phyloP scores from a whole-genome alignment of 1,140 invertebrate species.

The Samia ricini region DNA sequence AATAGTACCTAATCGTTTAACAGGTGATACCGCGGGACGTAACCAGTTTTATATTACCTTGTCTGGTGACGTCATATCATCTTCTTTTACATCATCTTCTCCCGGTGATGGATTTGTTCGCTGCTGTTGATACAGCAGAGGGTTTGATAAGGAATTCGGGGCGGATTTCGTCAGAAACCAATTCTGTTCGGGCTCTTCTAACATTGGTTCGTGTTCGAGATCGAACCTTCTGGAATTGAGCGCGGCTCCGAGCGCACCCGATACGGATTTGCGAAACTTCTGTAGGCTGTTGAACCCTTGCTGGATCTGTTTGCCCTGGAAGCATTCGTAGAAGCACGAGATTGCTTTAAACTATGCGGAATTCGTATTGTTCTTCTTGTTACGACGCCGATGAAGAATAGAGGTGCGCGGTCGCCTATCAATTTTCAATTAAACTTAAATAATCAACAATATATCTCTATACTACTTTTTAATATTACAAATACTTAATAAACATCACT shows the following conservation, averaged over 20 bases:
- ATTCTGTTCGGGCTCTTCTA: slow-evolving; percentile 79
- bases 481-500: too few relatives aligned
- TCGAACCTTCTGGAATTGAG: slow-evolving; percentile 70
- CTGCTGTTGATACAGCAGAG: slow-evolving; percentile 59
- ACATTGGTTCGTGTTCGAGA: slow-evolving; percentile 65
- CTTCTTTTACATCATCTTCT: slow-evolving; percentile 63
- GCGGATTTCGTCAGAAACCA: slow-evolving; percentile 88
- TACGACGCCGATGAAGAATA: slow-evolving; percentile 58
- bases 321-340: slow-evolving; percentile 76
- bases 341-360: slow-evolving; percentile 73
- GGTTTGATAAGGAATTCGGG: slow-evolving; percentile 86
- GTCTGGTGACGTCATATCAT: slow-evolving; percentile 46
- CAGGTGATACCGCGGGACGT: too few relatives aligned
- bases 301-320: slow-evolving; percentile 73
- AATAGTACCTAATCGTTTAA: too few relatives aligned
- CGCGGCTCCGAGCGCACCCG: slow-evolving; percentile 80
- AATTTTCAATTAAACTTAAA: too few relatives aligned
- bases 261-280: slow-evolving; percentile 83
- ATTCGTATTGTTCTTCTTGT: slow-evolving; percentile 28
- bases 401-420: slow-evolving; percentile 19
- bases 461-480: too few relatives aligned
- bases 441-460: too few relatives aligned
- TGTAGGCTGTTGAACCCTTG: slow-evolving; percentile 82
- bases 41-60: slow-evolving; percentile 46
- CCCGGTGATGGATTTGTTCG: slow-evolving; percentile 46